Base-by-base conservation (phyloP, 1,140 invertebrate species). In the Maniola jurtina region DNA sequence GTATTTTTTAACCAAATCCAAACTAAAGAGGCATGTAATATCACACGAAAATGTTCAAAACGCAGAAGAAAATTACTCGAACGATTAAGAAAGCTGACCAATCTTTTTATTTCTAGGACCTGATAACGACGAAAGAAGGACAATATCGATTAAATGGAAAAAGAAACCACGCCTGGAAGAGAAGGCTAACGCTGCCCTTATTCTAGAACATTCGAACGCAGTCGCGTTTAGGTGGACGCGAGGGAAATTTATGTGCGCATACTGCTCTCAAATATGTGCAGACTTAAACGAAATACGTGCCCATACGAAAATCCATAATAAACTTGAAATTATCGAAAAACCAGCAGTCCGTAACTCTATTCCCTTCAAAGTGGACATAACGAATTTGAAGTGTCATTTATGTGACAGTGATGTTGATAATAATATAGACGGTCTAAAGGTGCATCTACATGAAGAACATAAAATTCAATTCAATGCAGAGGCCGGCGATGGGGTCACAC, bases 221-320 rank as follows among this genome's bases (percentile, higher is more conserved):
- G 77, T 83, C 1, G 66, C 72, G 0, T 88, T 88, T 74, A 74
- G 81, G 59, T 84, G 75, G 72, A 65, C 74, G 42, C 72, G 80
- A 9, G 80, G 81, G 5, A 80, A 80, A 69, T 80, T 86, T 40
- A 75, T 81, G 73, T 87, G 84, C 35, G 79, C 81, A 5, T 86
- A 86, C 60, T 87, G 84, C 56, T 75, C 75, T 11, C 54, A 64
- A 34, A 65, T 75, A 15, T 79, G 62, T 33, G 45, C 66, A 2
- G 77, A 79, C 56, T 62, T 78, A 13, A 68, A 7, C 8, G 77
- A 80, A 47, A 58, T 86, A 0, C 72, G 82, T 0, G 15, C 40
- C 5, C 83, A 86, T 66, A 76, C 79, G 0, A 6, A 50, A 38
- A 58, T 64, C 61, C 73, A 80, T 59, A 62, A 79, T 13, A 81